Percentiles rank a stretch among this genome's conserved stretches.
Evolutionary conservation across 2,888 invertebrate species (phyloP).

Genomic region (Cryptocephalus primarius): DNA sequence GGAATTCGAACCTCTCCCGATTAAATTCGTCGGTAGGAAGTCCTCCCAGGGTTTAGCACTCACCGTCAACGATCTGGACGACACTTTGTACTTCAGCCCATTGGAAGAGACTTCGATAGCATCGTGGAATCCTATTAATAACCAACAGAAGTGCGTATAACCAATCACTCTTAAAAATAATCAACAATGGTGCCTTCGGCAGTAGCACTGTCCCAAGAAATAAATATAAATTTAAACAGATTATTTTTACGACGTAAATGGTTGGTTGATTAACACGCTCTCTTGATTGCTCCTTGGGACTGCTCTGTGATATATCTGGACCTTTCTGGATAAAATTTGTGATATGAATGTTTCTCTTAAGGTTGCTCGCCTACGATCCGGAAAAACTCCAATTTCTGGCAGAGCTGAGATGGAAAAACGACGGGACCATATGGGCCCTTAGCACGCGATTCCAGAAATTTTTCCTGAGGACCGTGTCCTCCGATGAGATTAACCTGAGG

Average conservation of each 20-base stretch:
- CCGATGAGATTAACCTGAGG: constrained; percentile 61
- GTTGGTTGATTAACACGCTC: no score
- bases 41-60: constrained; percentile 74
- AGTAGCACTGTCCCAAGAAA: no score
- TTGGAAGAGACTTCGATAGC: constrained; percentile 71
- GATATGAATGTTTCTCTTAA: constrained; percentile 25
- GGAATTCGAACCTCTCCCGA: constrained; percentile 59
- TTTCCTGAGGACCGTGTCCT: constrained; percentile 56
- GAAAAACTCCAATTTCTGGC: constrained; percentile 68
- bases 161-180: no score
- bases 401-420: constrained; percentile 59
- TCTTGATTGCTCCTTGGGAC: no score
- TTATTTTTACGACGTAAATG: no score
- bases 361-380: constrained; percentile 60
- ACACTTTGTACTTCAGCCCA: constrained; percentile 68
- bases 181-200: no score
- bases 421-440: constrained; percentile 62
- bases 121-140: constrained; percentile 64
- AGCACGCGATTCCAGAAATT: constrained; percentile 72
- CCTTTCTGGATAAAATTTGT: no score
- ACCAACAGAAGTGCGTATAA: constrained; percentile 52
- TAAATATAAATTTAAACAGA: no score
- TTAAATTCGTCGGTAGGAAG: constrained; percentile 69
- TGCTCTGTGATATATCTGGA: no score
- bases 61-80: constrained; percentile 59